These are phyloP conservation scores for Corythornis madagascariensis DNA, from an alignment of 2,113 vertebrate species.

Conservation along the genomic window DNA sequence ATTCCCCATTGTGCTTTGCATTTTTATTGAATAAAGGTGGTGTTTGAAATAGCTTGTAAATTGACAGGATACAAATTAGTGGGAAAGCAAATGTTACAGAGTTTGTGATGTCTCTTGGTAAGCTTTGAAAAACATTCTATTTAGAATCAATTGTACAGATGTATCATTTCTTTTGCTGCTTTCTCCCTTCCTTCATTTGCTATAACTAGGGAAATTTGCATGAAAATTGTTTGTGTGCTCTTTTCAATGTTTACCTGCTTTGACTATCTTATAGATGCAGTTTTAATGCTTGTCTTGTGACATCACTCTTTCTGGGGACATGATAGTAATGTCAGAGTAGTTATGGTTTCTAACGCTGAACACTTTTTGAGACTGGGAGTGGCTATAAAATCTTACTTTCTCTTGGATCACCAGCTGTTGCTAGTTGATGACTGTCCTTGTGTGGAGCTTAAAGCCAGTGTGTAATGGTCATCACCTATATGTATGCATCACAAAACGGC, in stretches of 20 bases:
- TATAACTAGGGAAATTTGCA: conserved; percentile 29
- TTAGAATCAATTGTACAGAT: conserved; percentile 19
- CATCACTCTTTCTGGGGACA: not conserved
- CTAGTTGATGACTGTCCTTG: not conserved
- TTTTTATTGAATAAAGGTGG: conserved; percentile 61
- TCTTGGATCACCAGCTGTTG: not conserved
- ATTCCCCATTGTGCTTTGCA: conserved; percentile 51
- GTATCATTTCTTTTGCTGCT: conserved; percentile 40
- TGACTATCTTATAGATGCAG: not conserved
- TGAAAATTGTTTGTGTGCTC: conserved; percentile 19
- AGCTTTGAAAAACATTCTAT: conserved; percentile 50
- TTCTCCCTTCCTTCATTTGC: not conserved
- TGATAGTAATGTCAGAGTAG: not conserved
- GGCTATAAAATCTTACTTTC: not conserved
- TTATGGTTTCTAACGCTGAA: not conserved
- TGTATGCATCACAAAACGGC: not conserved
- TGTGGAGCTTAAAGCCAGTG: not conserved
- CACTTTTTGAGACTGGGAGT: not conserved
- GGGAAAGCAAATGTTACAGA: conserved; percentile 32
- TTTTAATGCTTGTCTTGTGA: not conserved
- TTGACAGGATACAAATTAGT: conserved; percentile 58
- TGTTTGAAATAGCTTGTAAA: conserved; percentile 58
- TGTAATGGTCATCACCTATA: not conserved
- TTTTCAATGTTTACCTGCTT: not conserved
- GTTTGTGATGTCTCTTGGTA: conserved; percentile 22